A percentile compares a stretch with the other conserved stretches of the same genome.
Conservation (phyloP, 2,113 vertebrate species). For the Macquaria australasica region DNA sequence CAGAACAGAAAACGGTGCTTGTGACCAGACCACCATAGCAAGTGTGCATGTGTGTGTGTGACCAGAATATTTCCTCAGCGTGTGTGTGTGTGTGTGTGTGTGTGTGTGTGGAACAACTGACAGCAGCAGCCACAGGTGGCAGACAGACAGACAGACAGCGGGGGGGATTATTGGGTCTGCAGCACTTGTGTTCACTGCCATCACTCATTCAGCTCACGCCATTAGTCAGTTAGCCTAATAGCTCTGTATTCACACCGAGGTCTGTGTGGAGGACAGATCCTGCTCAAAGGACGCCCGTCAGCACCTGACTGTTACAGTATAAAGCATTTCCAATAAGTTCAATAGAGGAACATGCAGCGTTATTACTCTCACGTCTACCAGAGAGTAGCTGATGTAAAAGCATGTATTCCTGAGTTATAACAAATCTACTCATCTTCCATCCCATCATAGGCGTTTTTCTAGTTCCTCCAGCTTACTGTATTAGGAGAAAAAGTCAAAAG, state of each 20-base stretch:
- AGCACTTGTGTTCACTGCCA: slow-evolving; percentile 50
- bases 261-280: neutral
- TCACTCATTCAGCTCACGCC: slow-evolving; percentile 64
- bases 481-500: neutral
- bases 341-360: neutral
- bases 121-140: slow-evolving; percentile 63
- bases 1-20: neutral
- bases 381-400: neutral
- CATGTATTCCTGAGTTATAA: neutral
- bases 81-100: slow-evolving; percentile 24
- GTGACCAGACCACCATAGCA: neutral
- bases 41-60: neutral
- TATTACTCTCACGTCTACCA: neutral
- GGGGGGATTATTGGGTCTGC: slow-evolving; percentile 43
- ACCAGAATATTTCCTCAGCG: neutral
- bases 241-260: slow-evolving; percentile 17
- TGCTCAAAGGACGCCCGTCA: slow-evolving; percentile 1
- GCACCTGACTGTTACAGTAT: neutral
- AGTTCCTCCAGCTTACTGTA: no score
- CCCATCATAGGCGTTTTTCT: no score
- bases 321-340: neutral
- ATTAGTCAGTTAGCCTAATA: neutral
- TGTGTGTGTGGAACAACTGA: slow-evolving; percentile 59
- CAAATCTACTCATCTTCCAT: neutral
- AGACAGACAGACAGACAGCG: slow-evolving; percentile 37